Conservation (phyloP, 2,888 invertebrate genomes). For the Tortrix viridana region DNA sequence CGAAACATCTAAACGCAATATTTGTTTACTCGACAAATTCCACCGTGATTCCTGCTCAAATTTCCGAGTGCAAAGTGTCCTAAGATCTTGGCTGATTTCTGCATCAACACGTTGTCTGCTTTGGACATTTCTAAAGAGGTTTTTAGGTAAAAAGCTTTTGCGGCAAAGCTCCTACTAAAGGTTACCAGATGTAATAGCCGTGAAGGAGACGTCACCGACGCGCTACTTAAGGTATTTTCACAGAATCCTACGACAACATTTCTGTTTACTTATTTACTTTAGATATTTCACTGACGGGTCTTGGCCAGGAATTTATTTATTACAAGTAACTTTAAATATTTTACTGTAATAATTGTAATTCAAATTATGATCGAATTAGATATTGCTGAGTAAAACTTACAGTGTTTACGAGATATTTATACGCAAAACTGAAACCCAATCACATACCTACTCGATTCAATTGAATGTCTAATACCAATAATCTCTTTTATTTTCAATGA, state of each 20-base stretch:
- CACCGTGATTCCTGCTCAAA: constrained; percentile 14
- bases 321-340: constrained; percentile 14
- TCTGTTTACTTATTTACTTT: constrained; percentile 37
- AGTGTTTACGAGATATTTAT: no score
- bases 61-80: constrained; percentile 24
- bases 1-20: background rate
- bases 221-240: constrained; percentile 43
- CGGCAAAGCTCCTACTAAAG: constrained; percentile 49
- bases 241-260: constrained; percentile 38
- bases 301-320: constrained; percentile 29
- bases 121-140: constrained; percentile 50
- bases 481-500: no score
- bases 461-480: no score
- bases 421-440: no score
- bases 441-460: no score
- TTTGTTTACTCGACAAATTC: background rate
- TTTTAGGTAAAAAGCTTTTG: constrained; percentile 47
- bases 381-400: no score
- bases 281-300: constrained; percentile 30
- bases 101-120: constrained; percentile 46
- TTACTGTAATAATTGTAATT: constrained; percentile 2
- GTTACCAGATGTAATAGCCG: constrained; percentile 50
- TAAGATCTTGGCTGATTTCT: constrained; percentile 38
- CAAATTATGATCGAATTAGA: background rate
- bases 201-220: constrained; percentile 51